A percentile compares a stretch with the other conserved stretches of the same genome.
Conservation (phyloP, 2,797 vertebrate species). For the Triplophysa bombifrons region DNA sequence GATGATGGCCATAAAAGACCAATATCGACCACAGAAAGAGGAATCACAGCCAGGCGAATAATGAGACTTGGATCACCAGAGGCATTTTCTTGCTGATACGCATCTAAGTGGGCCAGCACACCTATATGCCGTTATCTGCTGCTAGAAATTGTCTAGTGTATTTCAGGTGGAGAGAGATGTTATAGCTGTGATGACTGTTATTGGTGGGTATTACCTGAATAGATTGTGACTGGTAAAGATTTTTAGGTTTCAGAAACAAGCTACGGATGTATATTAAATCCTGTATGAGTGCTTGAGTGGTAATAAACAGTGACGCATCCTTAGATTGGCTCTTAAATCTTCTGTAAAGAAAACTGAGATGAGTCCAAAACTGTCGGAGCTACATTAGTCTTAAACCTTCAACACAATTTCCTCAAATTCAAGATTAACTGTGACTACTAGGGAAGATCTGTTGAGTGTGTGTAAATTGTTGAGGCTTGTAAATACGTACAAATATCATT, state of each 20-base stretch:
- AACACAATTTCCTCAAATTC: not conserved
- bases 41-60: conserved; percentile 48
- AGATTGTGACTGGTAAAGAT: conserved; percentile 41
- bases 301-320: conserved; percentile 6
- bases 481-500: not conserved
- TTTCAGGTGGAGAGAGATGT: conserved; percentile 30
- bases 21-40: conserved; percentile 37
- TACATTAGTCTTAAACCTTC: not conserved
- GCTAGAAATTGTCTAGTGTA: conserved; percentile 36
- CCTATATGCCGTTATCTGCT: conserved; percentile 42
- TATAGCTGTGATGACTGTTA: conserved; percentile 17
- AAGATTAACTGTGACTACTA: not conserved
- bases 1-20: conserved; percentile 45
- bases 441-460: not conserved
- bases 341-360: conserved; percentile 12
- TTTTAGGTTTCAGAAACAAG: conserved; percentile 33
- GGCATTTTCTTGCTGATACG: conserved; percentile 44
- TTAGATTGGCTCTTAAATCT: conserved; percentile 25
- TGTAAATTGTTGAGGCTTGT: not conserved
- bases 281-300: conserved; percentile 1
- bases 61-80: conserved; percentile 43
- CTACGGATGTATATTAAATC: conserved; percentile 21
- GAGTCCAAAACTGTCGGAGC: not conserved
- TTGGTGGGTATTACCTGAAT: conserved; percentile 16
- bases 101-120: conserved; percentile 39